These are phyloP conservation scores for Callimorpha dominula DNA, from an alignment of 2,888 invertebrate genomes.

Conservation along the genomic window DNA sequence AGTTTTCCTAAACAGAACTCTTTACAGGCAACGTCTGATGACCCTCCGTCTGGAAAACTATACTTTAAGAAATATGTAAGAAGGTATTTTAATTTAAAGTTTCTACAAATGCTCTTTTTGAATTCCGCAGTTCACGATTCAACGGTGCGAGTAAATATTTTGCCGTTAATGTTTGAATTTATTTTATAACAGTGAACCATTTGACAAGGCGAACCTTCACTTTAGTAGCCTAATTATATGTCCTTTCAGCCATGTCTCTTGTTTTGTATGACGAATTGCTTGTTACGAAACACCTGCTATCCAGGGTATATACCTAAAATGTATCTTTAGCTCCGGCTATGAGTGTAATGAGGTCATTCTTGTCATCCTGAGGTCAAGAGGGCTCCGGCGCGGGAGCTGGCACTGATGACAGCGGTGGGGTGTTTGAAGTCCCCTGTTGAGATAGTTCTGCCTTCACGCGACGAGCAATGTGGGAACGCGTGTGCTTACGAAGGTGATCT, in stretches of 20 bases:
- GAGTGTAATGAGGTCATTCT: constrained; percentile 75
- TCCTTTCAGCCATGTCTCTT: background rate
- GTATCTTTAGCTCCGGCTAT: constrained; percentile 77
- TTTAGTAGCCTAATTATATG: background rate
- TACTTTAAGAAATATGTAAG: background rate
- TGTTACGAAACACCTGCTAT: background rate
- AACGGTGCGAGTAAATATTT: background rate
- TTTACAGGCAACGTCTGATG: background rate
- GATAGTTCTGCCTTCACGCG: constrained; percentile 94
- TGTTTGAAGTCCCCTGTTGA: constrained; percentile 85
- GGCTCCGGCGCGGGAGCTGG: constrained; percentile 67
- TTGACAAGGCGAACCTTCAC: background rate
- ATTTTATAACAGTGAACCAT: background rate
- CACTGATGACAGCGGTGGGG: constrained; percentile 55
- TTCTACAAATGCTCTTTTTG: background rate
- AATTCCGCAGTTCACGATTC: background rate
- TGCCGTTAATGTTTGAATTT: background rate
- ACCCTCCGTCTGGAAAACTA: background rate
- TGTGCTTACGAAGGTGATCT: constrained; percentile 94
- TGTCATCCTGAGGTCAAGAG: constrained; percentile 82
- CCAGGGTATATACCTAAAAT: constrained; percentile 58
- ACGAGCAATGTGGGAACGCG: constrained; percentile 93
- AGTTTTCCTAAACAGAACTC: background rate
- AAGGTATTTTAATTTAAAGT: background rate
- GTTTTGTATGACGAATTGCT: background rate